These are phyloP conservation scores for Ditylenchus dipsaci DNA, from an alignment of 1,140 invertebrate species.

Conservation along the genomic window DNA sequence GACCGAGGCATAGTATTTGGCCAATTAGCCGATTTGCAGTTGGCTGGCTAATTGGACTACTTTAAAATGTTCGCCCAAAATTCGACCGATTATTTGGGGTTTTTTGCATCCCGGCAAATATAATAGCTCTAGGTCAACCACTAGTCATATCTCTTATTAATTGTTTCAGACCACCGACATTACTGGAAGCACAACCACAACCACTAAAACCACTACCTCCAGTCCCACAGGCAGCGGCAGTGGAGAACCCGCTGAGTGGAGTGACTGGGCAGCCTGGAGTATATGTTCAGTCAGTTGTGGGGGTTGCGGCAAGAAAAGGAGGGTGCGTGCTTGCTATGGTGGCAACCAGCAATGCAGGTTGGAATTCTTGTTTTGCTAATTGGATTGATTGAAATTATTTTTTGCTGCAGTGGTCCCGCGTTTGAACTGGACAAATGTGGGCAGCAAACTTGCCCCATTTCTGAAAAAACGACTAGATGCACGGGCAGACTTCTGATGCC, in stretches of 20 bases:
- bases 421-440: slow-evolving; percentile 22
- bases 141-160: too few relatives aligned
- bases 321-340: slow-evolving; percentile 46
- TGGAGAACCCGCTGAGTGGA: not conserved
- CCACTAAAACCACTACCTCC: slow-evolving; percentile 16
- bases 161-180: too few relatives aligned
- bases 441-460: slow-evolving; percentile 16
- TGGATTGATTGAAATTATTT: not conserved
- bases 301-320: slow-evolving; percentile 43
- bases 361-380: not conserved
- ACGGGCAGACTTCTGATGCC: slow-evolving; percentile 37
- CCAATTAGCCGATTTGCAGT: too few relatives aligned
- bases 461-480: slow-evolving; percentile 36
- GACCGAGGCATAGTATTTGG: too few relatives aligned
- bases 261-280: slow-evolving; percentile 31
- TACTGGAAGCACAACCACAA: slow-evolving; percentile 19
- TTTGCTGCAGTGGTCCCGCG: slow-evolving; percentile 1
- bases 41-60: too few relatives aligned
- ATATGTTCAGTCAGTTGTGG: slow-evolving; percentile 45
- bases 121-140: too few relatives aligned
- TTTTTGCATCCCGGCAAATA: too few relatives aligned
- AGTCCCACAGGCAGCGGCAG: not conserved
- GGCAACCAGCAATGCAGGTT: slow-evolving; percentile 41
- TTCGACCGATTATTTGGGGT: too few relatives aligned
- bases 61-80: too few relatives aligned